Conservation (phyloP, 1,140 invertebrate genomes). For the Dinothrombium tinctorium region DNA sequence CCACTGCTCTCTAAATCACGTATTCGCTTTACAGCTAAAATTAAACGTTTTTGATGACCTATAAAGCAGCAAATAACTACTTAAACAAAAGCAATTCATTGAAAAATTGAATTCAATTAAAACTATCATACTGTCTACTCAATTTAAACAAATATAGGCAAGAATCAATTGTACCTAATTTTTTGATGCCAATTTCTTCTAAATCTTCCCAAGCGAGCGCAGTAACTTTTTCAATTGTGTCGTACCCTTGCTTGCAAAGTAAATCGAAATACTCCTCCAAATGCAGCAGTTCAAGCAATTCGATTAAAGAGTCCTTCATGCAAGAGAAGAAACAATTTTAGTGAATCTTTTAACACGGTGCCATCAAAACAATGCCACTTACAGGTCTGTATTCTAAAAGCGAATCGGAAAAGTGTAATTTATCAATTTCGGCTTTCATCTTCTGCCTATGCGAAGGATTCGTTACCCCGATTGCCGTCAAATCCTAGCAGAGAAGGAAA, state of each 20-base stretch:
- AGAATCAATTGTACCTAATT: too few species aligned
- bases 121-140: too few species aligned
- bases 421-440: constrained; percentile 83
- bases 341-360: too few species aligned
- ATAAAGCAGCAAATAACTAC: too few species aligned
- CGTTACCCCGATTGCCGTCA: constrained; percentile 62
- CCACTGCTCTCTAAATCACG: constrained; percentile 35
- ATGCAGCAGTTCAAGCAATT: constrained; percentile 69
- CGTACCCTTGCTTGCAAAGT: constrained; percentile 72
- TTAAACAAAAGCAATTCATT: too few species aligned
- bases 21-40: constrained; percentile 84
- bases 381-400: constrained; percentile 76
- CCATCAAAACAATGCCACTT: too few species aligned
- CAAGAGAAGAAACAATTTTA: too few species aligned
- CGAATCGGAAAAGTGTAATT: constrained; percentile 76
- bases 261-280: constrained; percentile 73
- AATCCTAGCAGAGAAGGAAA: too few species aligned
- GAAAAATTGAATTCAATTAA: too few species aligned
- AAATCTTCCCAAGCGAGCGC: constrained; percentile 95
- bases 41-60: constrained; percentile 94
- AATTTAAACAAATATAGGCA: too few species aligned
- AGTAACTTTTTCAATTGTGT: constrained; percentile 53
- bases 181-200: constrained; percentile 83
- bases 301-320: constrained; percentile 61
- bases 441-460: constrained; percentile 89